Conservation (phyloP, 2,888 invertebrate species). For the Cheilosia scutellata region DNA sequence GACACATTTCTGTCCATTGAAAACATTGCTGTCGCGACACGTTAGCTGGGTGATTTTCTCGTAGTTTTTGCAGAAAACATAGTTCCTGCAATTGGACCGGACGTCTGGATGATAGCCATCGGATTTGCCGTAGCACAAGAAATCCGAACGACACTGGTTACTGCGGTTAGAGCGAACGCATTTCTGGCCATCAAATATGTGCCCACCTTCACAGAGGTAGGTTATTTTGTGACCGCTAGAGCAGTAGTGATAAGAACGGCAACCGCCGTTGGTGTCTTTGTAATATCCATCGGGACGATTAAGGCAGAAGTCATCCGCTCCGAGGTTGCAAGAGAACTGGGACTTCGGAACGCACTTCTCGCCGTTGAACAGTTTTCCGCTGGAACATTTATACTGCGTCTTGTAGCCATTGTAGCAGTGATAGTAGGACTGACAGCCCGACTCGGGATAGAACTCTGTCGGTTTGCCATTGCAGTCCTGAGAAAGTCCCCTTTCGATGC, state of each 20-base stretch:
- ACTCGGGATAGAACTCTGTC: conserved; percentile 84
- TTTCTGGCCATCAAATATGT: conserved; percentile 85
- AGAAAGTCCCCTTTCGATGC: conserved; percentile 76
- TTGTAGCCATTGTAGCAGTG: conserved; percentile 86
- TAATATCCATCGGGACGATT: conserved; percentile 86
- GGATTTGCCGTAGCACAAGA: conserved; percentile 84
- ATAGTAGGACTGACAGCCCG: conserved; percentile 85
- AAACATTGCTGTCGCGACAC: conserved; percentile 86
- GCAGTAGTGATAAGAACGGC: conserved; percentile 87
- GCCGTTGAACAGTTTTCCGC: conserved; percentile 86
- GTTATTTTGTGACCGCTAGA: conserved; percentile 86
- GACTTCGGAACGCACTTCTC: conserved; percentile 85
- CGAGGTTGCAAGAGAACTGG: conserved; percentile 84
- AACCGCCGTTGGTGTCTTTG: conserved; percentile 84
- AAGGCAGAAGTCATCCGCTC: conserved; percentile 85
- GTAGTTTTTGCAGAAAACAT: conserved; percentile 86
- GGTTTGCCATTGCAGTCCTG: conserved; percentile 78
- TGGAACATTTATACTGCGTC: conserved; percentile 85
- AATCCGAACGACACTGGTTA: conserved; percentile 76
- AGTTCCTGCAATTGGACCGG: conserved; percentile 86
- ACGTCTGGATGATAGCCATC: conserved; percentile 87
- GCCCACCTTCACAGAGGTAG: conserved; percentile 85
- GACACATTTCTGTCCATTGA: conserved; percentile 86
- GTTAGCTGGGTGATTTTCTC: conserved; percentile 86
- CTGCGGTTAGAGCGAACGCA: conserved; percentile 82